Evolutionary conservation across 1,140 invertebrate genomes (phyloP), one percentile per base, ranked within the genome.

Genomic region (Drosophila kepulauana): DNA sequence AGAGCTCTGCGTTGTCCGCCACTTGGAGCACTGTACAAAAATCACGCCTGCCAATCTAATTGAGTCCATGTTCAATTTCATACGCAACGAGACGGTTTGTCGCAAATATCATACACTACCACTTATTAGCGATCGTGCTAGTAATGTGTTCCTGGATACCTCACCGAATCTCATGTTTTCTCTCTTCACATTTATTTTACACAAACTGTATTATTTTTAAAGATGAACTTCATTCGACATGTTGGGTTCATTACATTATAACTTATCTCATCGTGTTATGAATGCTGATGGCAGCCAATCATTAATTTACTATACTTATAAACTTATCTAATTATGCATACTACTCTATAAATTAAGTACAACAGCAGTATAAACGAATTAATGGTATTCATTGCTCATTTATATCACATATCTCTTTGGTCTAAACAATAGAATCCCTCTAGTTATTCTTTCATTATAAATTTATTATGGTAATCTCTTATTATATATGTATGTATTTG

Each of bases 31-130:
- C 5, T 97, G 97, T 75, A 78, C 92, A 1, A 95, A 96, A 80
- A 96, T 96, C 4, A 97, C 96, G 0, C 95, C 96, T 0, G 96
- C 95, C 8, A 97, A 97, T 84, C 95, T 97, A 16, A 94, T 96
- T 0, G 96, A 97, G 56, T 95, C 96, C 0, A 94, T 97, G 69
- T 96, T 97, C 81, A 95, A 95, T 64, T 97, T 95, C 28, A 91
- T 92, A 20, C 78, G 90, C 46, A 92, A 92, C 46, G 91, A 92
- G 61, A 92, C 91, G 2, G 52, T 92, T 0, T 92, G 91, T 59
- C 91, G 87, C 8, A 80, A 89, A n/a, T 84, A 72, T 48, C 69
- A 89, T 11, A 69, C 76, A 30, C 64, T 75, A 8, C 75, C 80
- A 5, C 49, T 76, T 10, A 75, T 74, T 30, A 62, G 59, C 1